Conservation (phyloP, 2,113 vertebrate genomes). For the Tautogolabrus adspersus region DNA sequence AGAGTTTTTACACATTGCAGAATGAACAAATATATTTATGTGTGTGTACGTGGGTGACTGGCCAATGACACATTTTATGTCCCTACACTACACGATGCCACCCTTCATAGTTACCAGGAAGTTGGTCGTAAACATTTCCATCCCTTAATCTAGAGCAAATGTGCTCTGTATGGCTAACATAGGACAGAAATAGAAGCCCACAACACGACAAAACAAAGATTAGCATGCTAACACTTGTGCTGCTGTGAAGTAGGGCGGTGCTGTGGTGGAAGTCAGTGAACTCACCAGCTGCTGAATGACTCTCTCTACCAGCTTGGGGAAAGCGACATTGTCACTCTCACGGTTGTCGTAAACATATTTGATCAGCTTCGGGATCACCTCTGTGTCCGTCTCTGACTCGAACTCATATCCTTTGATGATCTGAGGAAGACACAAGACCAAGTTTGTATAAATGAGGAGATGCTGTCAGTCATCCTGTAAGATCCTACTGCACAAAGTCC, state of each 20-base stretch:
- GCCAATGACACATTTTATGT: conserved; percentile 34
- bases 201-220: not conserved
- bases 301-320: conserved; percentile 92
- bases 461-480: not conserved
- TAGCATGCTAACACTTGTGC: not conserved
- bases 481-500: too few relatives aligned
- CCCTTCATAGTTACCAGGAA: conserved; percentile 14
- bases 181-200: not conserved
- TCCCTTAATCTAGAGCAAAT: not conserved
- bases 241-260: not conserved
- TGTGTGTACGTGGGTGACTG: conserved; percentile 4
- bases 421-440: conserved; percentile 73
- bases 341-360: conserved; percentile 98
- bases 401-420: conserved; percentile 95
- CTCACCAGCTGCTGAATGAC: conserved; percentile 97
- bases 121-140: conserved; percentile 13
- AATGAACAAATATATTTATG: not conserved
- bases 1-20: conserved; percentile 10
- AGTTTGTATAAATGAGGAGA: not conserved
- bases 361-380: conserved; percentile 95
- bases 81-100: not conserved
- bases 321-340: conserved; percentile 87
- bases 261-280: conserved; percentile 6
- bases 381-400: conserved; percentile 97
- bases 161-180: not conserved